Evolutionary conservation across 2,113 vertebrate species (phyloP).

Genomic region (Delphinapterus leucas): DNA sequence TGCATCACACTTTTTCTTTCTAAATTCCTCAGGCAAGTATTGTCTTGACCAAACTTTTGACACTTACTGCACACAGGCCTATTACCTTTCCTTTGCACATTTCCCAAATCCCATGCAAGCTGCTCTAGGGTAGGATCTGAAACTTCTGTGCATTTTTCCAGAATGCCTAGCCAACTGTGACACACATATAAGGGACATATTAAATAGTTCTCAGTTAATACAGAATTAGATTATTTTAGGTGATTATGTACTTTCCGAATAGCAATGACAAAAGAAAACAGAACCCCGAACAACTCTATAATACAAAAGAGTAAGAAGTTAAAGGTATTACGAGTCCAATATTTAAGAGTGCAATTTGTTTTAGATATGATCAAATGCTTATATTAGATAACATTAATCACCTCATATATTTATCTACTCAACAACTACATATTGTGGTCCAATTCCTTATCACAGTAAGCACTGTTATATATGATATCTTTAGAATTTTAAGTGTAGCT

Average conservation of each 20-base stretch:
- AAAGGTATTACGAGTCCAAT: not conserved
- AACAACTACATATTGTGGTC: not conserved
- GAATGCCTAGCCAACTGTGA: not conserved
- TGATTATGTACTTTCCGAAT: not conserved
- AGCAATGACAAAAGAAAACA: not conserved
- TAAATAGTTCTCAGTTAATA: not conserved
- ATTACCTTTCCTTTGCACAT: not conserved
- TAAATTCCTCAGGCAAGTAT: not conserved
- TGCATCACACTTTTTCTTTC: not conserved
- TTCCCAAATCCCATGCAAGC: not conserved
- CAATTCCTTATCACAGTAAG: not conserved
- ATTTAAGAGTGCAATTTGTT: not conserved
- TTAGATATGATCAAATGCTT: not conserved
- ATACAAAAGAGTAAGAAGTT: not conserved
- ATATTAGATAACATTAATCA: not conserved
- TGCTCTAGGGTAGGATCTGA: not conserved
- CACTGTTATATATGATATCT: not conserved
- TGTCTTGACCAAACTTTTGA: not conserved
- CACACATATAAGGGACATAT: not conserved
- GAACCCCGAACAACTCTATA: not conserved
- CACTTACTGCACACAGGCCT: not conserved
- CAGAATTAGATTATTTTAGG: not conserved
- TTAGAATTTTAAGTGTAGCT: conserved; percentile 15
- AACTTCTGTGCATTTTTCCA: not conserved
- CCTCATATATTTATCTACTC: not conserved